phyloP scores from a whole-genome alignment of 1,140 invertebrate species.

The Drosophila ficusphila region DNA sequence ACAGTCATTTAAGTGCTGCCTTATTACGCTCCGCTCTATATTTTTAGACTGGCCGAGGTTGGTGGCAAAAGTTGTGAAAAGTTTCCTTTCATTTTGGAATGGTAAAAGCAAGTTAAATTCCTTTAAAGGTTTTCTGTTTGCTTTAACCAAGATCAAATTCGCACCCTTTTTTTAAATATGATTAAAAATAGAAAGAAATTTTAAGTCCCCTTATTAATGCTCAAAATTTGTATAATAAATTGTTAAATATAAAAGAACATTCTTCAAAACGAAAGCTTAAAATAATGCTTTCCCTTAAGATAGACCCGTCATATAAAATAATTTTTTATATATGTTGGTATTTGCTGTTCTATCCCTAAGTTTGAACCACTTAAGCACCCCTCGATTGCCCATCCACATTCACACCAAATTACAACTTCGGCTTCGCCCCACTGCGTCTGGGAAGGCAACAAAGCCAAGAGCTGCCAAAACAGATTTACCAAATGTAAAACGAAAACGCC shows the following conservation, averaged over 20 bases:
- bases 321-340: not conserved
- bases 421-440: constrained; percentile 58
- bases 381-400: constrained; percentile 35
- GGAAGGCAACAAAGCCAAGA: constrained; percentile 54
- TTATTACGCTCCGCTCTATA: constrained; percentile 73
- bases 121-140: no score
- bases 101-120: no score
- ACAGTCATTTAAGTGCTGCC: constrained; percentile 65
- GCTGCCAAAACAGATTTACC: constrained; percentile 62
- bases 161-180: no score
- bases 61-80: not conserved
- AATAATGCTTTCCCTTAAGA: no score
- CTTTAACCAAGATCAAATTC: no score
- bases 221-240: no score
- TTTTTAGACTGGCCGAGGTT: constrained; percentile 28
- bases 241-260: no score
- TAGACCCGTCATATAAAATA: no score
- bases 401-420: constrained; percentile 9
- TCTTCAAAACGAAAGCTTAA: no score
- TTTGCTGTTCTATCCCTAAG: not conserved
- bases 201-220: no score
- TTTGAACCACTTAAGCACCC: constrained; percentile 1
- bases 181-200: no score
- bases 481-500: constrained; percentile 55
- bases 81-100: no score